Conservation (phyloP, 1,140 invertebrate species). For the Bicyclus anynana region DNA sequence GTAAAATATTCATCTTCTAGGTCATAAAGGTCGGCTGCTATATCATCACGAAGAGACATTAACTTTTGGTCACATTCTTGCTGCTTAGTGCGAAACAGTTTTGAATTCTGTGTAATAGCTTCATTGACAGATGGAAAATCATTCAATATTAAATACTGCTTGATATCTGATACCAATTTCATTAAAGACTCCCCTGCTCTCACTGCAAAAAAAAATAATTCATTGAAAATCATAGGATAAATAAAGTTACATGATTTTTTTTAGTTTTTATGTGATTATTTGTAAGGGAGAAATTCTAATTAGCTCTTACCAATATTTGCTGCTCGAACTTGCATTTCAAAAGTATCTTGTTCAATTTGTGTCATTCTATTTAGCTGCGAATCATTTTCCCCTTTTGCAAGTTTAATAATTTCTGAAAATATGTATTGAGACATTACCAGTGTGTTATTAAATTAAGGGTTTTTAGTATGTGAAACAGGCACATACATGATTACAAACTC, state of each 20-base stretch:
- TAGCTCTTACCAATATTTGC: constrained; percentile 88
- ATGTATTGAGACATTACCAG: neutral
- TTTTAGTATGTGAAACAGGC: no score
- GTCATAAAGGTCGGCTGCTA: constrained; percentile 96
- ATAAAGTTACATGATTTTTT: no score
- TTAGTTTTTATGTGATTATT: no score
- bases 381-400: constrained; percentile 95
- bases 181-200: constrained; percentile 96
- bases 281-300: no score
- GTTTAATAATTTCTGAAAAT: constrained; percentile 91
- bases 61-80: constrained; percentile 95
- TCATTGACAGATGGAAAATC: constrained; percentile 98
- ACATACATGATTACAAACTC: no score
- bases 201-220: constrained; percentile 72
- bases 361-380: constrained; percentile 91
- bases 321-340: constrained; percentile 97
- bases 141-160: constrained; percentile 97
- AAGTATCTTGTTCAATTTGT: constrained; percentile 95
- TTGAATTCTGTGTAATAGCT: constrained; percentile 94
- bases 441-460: neutral
- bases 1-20: constrained; percentile 99
- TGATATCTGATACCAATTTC: constrained; percentile 97
- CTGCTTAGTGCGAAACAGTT: constrained; percentile 92
- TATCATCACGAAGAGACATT: constrained; percentile 94
- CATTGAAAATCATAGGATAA: no score